Evolutionary conservation across 2,888 invertebrate species (phyloP).

Genomic region (Pandemis cinnamomeana): DNA sequence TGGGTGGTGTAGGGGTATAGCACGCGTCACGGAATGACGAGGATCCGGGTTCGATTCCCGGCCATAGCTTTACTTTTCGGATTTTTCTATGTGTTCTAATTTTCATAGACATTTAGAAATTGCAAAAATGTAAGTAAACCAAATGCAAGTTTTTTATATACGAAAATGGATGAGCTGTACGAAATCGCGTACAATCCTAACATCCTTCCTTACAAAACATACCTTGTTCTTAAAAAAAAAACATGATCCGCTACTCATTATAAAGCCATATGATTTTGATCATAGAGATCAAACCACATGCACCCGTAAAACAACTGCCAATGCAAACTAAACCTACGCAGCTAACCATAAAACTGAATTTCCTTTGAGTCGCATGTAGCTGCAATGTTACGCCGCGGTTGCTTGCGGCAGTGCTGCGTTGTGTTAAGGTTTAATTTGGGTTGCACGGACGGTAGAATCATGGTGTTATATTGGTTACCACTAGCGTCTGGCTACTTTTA

Average conservation of each 20-base stretch:
- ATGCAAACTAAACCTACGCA: constrained; percentile 10
- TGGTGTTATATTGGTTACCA: neutral
- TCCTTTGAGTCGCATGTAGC: constrained; percentile 29
- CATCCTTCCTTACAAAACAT: neutral
- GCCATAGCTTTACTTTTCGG: too few relatives aligned
- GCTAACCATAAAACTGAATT: constrained; percentile 16
- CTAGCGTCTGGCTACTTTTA: neutral
- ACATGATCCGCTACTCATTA: constrained; percentile 8
- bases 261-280: constrained; percentile 36
- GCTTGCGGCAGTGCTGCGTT: constrained; percentile 8
- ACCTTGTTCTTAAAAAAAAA: neutral
- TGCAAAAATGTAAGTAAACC: too few relatives aligned
- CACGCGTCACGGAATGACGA: too few relatives aligned
- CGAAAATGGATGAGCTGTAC: too few relatives aligned
- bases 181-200: too few relatives aligned
- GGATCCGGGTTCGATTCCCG: too few relatives aligned
- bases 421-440: constrained; percentile 47
- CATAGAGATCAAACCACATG: constrained; percentile 10
- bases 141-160: too few relatives aligned
- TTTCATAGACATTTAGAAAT: too few relatives aligned
- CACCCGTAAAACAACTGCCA: neutral
- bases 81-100: too few relatives aligned
- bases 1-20: too few relatives aligned
- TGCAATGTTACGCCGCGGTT: constrained; percentile 13
- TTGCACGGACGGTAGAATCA: constrained; percentile 26